Evolutionary conservation across 2,113 vertebrate genomes (phyloP).

Genomic region (Orthochromis indermauri): DNA sequence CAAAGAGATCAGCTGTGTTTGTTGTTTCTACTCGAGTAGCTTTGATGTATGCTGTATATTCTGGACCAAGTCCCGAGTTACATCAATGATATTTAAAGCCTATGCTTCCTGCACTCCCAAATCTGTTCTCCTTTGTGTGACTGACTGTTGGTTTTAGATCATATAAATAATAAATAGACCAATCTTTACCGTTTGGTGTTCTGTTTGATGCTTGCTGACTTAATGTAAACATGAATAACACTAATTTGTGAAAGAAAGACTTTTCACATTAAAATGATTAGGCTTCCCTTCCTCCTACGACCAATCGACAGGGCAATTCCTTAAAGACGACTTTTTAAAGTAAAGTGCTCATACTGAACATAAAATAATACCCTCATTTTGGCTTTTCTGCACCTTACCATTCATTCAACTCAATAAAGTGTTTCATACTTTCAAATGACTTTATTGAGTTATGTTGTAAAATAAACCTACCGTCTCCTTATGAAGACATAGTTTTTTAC

Average conservation of each 20-base stretch:
- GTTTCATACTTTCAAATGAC: background rate
- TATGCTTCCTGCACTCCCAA: background rate
- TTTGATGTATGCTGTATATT: background rate
- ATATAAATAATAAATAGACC: background rate
- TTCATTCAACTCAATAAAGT: background rate
- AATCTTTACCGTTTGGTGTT: background rate
- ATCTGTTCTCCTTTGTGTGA: background rate
- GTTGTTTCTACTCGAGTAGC: background rate
- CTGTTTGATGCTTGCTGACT: background rate
- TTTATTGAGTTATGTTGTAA: background rate
- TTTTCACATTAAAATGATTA: background rate
- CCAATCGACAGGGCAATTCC: background rate
- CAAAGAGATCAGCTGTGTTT: background rate
- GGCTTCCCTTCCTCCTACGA: background rate
- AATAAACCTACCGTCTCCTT: background rate
- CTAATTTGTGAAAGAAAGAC: background rate
- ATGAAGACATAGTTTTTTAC: background rate
- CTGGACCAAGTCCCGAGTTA: background rate
- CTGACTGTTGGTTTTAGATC: background rate
- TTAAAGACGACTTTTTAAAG: background rate
- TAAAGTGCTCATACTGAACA: background rate
- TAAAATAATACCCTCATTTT: background rate
- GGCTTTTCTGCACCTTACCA: background rate
- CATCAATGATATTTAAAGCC: background rate
- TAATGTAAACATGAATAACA: background rate